Evolutionary conservation across 1,140 invertebrate species (phyloP), one percentile per base, ranked within the genome.

Genomic region (Drosophila equinoxialis): DNA sequence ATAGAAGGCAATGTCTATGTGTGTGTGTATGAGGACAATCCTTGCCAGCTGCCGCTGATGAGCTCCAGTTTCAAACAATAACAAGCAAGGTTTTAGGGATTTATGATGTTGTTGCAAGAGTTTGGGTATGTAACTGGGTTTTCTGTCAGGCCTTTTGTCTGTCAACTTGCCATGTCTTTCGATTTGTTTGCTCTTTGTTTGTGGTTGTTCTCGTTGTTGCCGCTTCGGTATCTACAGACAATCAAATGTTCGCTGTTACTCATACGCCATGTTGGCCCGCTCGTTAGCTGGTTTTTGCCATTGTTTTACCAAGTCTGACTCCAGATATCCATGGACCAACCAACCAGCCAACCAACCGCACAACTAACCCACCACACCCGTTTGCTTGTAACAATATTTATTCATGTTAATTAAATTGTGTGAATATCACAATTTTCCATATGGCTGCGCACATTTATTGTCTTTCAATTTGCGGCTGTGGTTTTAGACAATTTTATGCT

Each of bases 381-480:
- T 54, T 59, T 39, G 11, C 74, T 74, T 85, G 79, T 80, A 90
- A 91, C 90, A 91, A 91, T 91, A 91, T 91, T 91, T 91, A 84
- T 91, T 90, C 90, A 86, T 91, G 90, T 91, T 91, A 91, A 91
- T 91, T 91, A 91, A 91, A 91, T 91, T 91, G 90, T 90, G 90
- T 91, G 90, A 91, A 91, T 91, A 91, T 91, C 80, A 91, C 90
- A 91, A 91, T 91, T 91, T 91, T 91, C 90, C 90, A 90, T 91
- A 83, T 90, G 89, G 91, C 84, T 91, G 89, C 81, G 76, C 76
- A 73, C 84, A 91, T 91, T 91, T 91, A 90, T 90, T 90, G 89
- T 90, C 89, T 90, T 91, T 90, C 89, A 89, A 90, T 90, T 90
- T 90, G 89, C 85, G 84, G 84, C 81, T 75, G 70, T 81, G 77